These are phyloP conservation scores for Sebastolobus alascanus DNA, from an alignment of 2,797 vertebrate species.

Conservation along the genomic window DNA sequence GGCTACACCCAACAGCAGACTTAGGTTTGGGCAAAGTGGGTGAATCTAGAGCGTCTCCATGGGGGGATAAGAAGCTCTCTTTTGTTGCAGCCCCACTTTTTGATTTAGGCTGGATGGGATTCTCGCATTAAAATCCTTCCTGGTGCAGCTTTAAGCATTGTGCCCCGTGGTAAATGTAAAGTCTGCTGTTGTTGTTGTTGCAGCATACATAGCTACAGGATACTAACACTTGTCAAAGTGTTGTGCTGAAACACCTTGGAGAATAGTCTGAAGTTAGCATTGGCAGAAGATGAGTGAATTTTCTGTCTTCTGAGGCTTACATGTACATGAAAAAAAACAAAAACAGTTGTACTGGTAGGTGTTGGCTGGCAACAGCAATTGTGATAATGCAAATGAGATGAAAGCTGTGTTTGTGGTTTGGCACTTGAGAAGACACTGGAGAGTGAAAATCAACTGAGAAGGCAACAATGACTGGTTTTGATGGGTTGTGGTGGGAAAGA, in stretches of 20 bases:
- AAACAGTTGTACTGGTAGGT: constrained; percentile 54
- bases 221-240: constrained; percentile 59
- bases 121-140: constrained; percentile 36
- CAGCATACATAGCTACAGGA: constrained; percentile 57
- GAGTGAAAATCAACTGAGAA: constrained; percentile 74
- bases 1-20: background rate
- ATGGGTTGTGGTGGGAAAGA: constrained; percentile 24
- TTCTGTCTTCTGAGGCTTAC: constrained; percentile 48
- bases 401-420: constrained; percentile 65
- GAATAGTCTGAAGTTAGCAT: constrained; percentile 56
- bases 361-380: constrained; percentile 60
- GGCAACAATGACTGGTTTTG: constrained; percentile 32
- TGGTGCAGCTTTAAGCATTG: constrained; percentile 44
- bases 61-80: constrained; percentile 37
- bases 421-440: constrained; percentile 49
- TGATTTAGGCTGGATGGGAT: constrained; percentile 36
- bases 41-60: constrained; percentile 54
- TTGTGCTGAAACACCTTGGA: constrained; percentile 64
- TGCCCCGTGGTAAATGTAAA: constrained; percentile 60
- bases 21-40: constrained; percentile 31
- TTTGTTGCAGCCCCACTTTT: constrained; percentile 48
- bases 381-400: constrained; percentile 71
- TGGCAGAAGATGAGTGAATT: constrained; percentile 65
- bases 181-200: constrained; percentile 50
- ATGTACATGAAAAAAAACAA: constrained; percentile 27